Base-by-base conservation (phyloP, 2,797 vertebrate genomes). In the Poeciliopsis paucimaculata region DNA sequence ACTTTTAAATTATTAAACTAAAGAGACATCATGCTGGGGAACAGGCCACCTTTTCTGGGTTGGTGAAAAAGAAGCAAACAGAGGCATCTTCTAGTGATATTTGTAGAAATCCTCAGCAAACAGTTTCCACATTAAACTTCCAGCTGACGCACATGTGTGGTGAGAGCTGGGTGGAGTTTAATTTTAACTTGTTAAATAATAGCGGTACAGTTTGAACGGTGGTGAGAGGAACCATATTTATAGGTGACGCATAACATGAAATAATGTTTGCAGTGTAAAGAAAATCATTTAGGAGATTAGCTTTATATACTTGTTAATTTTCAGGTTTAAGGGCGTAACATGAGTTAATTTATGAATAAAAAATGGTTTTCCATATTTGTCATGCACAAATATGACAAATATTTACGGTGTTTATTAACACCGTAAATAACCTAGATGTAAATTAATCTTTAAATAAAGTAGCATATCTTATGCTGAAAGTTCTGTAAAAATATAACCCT, bases 21-120 rank as follows among this genome's bases (percentile, higher is more conserved):
- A 71, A 28, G 68, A 71, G 80, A 83, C 64, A 46, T 79, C 77
- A 43, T 20, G 47, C 34, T 12, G 36, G 57, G 76, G 79, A 46
- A 79, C 2, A 64, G 55, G 13, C 16, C 9, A 41, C 72, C 45
- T 64, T 76, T 46, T 72, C 11, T 2, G 10, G 9, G 4, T 16
- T 8, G 28, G 5, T 18, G 5, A 60, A 26, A 51, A 73, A 62
- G 23, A 43, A 72, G 10, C 12, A 0, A 64, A 75, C 72, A 73
- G 80, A 85, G 72, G 80, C 49, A 51, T 84, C 77, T 77, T 70
- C 76, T 84, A 77, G 83, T 81, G 87, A 87, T 89, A 86, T 88
- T 88, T 89, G 79, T 70, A 75, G 90, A 46, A 82, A 79, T 68
- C 51, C 26, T 87, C 41, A 12, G 51, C 78, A 82, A 82, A 74